Conservation (phyloP, 1,140 invertebrate species). For the Drosophila navojoa region DNA sequence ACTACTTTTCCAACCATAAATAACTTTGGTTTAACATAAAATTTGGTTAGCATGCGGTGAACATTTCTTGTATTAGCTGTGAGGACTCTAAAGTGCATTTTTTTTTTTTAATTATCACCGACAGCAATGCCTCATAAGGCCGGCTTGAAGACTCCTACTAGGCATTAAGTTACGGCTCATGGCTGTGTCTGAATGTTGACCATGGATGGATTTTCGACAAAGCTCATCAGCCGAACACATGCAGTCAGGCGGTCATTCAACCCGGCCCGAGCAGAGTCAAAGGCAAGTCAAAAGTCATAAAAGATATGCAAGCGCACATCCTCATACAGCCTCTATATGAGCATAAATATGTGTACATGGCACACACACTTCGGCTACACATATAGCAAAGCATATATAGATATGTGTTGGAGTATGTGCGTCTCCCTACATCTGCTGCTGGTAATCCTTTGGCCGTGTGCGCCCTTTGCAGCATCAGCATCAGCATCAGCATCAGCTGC, state of each 20-base stretch:
- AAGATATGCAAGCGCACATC: constrained; percentile 67
- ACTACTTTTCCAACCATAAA: no score
- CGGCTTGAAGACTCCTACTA: constrained; percentile 2
- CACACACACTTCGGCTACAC: constrained; percentile 5
- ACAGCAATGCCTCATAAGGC: constrained; percentile 1
- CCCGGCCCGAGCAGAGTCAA: constrained; percentile 52
- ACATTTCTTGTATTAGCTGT: no score
- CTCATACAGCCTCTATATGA: constrained; percentile 24
- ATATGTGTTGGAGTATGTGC: constrained; percentile 21
- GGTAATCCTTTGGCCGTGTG: constrained; percentile 64
- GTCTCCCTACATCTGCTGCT: constrained; percentile 26
- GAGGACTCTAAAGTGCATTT: neutral
- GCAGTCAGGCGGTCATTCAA: constrained; percentile 59
- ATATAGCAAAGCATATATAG: constrained; percentile 3
- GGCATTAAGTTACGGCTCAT: constrained; percentile 20
- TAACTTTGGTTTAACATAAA: no score
- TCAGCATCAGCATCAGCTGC: constrained; percentile 22
- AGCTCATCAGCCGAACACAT: constrained; percentile 41
- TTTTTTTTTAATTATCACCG: constrained; percentile 8
- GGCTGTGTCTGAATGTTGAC: constrained; percentile 29
- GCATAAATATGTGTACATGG: constrained; percentile 59
- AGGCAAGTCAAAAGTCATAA: constrained; percentile 79
- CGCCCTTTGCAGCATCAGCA: constrained; percentile 61
- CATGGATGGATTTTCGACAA: constrained; percentile 39
- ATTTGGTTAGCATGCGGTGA: no score